Percentiles rank a stretch among this genome's conserved stretches.
These are phyloP conservation scores for Cyanocitta stelleri DNA, from an alignment of 2,113 vertebrate genomes.

Conservation along the genomic window DNA sequence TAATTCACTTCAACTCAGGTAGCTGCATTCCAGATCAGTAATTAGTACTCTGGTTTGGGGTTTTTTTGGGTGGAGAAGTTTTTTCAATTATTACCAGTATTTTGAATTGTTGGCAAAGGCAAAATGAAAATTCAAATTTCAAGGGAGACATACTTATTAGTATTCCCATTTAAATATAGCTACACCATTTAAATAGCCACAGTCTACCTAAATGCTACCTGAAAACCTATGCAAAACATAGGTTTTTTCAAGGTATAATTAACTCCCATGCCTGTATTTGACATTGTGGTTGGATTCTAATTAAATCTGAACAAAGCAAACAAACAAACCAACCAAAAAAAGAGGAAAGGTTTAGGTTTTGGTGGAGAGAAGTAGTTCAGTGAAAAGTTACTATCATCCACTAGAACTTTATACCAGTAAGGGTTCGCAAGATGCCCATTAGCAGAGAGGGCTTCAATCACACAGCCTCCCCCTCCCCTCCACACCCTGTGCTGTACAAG, in stretches of 20 bases:
- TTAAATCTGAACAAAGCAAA: background rate
- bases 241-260: background rate
- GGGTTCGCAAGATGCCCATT: background rate
- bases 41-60: accelerated
- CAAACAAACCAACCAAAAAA: background rate
- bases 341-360: background rate
- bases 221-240: background rate
- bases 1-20: background rate
- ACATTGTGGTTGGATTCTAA: background rate
- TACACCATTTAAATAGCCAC: background rate
- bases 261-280: background rate
- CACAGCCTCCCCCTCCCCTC: accelerated
- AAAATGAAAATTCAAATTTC: background rate
- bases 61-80: accelerated
- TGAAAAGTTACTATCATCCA: background rate
- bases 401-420: background rate
- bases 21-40: background rate
- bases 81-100: background rate
- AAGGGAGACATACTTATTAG: background rate
- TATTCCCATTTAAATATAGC: background rate
- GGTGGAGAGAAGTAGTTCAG: background rate
- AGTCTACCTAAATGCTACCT: background rate
- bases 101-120: background rate
- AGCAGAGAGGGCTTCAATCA: background rate
- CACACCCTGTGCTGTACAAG: accelerated